Percentiles rank a stretch among this genome's conserved stretches.
phyloP scores from a whole-genome alignment of 2,888 invertebrate genomes.

The Drosophila kokeensis region DNA sequence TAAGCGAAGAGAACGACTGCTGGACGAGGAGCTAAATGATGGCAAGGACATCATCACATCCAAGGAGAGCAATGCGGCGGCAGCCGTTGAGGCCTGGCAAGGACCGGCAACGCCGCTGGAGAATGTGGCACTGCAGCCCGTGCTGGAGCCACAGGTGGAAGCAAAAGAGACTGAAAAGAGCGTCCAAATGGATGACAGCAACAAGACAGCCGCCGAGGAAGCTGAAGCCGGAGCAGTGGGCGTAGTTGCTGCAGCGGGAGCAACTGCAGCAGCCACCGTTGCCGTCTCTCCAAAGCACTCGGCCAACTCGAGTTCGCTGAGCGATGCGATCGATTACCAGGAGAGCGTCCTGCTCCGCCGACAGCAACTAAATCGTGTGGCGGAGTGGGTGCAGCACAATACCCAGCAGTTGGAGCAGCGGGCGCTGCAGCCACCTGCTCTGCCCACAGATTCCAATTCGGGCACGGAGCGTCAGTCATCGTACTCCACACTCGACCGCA shows the following conservation, averaged over 20 bases:
- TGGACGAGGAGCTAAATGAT: slow-evolving; percentile 85
- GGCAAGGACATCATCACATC: slow-evolving; percentile 85
- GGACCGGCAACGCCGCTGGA: slow-evolving; percentile 62
- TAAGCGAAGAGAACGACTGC: slow-evolving; percentile 86
- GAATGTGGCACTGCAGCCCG: slow-evolving; percentile 65
- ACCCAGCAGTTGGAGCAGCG: slow-evolving; percentile 85
- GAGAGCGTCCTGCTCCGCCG: slow-evolving; percentile 87
- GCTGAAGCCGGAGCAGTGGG: not conserved
- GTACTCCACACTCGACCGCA: slow-evolving; percentile 80
- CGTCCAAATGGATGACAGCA: slow-evolving; percentile 28
- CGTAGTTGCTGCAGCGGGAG: not conserved
- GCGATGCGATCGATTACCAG: slow-evolving; percentile 83
- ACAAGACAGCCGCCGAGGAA: not conserved
- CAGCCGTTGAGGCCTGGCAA: slow-evolving; percentile 76
- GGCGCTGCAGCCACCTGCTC: slow-evolving; percentile 55
- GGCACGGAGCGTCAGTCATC: slow-evolving; percentile 77
- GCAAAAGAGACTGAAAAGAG: slow-evolving; percentile 65
- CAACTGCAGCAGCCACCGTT: slow-evolving; percentile 15
- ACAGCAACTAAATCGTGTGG: slow-evolving; percentile 89
- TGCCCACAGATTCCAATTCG: slow-evolving; percentile 70
- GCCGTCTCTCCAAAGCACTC: slow-evolving; percentile 78
- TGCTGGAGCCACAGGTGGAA: slow-evolving; percentile 72
- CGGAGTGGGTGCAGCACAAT: slow-evolving; percentile 91
- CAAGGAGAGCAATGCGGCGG: slow-evolving; percentile 74
- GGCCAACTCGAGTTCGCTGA: slow-evolving; percentile 82